Conservation (phyloP, 2,888 invertebrate genomes). For the Cheilosia pagana region DNA sequence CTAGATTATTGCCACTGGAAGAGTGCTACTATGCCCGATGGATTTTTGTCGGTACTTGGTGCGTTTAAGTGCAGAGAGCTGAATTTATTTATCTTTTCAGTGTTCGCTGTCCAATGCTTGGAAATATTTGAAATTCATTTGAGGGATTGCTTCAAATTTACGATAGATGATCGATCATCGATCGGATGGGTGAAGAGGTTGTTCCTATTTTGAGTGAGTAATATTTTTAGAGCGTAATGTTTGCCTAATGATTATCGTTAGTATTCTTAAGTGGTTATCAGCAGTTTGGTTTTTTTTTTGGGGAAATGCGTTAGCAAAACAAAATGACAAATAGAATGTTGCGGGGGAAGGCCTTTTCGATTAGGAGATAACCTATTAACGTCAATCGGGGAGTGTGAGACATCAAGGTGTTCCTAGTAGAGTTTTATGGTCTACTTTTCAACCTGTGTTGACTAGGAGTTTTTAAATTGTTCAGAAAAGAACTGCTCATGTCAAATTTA, state of each 20-base stretch:
- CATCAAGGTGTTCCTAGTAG: conserved; percentile 3
- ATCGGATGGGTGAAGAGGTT: conserved; percentile 22
- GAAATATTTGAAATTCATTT: conserved; percentile 43
- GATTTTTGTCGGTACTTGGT: conserved; percentile 12
- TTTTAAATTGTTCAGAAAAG: not conserved
- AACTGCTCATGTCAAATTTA: not conserved
- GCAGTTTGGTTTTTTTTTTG: conserved; percentile 1
- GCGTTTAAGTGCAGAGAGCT: not conserved
- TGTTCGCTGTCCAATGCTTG: not conserved
- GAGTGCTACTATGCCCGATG: conserved; percentile 12
- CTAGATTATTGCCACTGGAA: conserved; percentile 56
- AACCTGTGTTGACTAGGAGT: too few species aligned
- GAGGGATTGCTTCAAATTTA: conserved; percentile 41
- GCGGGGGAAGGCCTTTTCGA: conserved; percentile 19
- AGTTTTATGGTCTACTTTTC: not conserved
- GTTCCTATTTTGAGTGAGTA: conserved; percentile 7
- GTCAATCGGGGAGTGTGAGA: conserved; percentile 1
- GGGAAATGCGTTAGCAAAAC: not conserved
- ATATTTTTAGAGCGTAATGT: conserved; percentile 1
- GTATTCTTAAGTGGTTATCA: conserved; percentile 1
- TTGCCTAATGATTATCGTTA: conserved; percentile 3
- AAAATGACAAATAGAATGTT: not conserved
- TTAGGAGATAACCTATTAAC: conserved; percentile 18
- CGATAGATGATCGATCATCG: conserved; percentile 50
- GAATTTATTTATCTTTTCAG: conserved; percentile 6